Evolutionary conservation across 2,888 invertebrate genomes (phyloP).

Genomic region (Ernsta delagoae): DNA sequence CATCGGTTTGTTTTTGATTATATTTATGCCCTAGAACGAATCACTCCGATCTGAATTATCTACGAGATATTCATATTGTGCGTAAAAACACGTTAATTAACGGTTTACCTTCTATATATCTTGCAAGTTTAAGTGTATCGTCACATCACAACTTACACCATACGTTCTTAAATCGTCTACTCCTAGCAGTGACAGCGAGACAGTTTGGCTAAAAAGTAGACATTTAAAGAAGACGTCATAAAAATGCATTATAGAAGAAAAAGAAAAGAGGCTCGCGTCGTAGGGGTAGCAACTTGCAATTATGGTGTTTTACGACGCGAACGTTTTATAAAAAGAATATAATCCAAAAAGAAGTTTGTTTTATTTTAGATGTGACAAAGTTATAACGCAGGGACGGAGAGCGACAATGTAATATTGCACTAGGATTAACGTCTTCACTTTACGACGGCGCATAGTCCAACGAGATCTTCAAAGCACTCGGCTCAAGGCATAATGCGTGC

Average conservation of each 20-base stretch:
- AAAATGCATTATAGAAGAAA: slow-evolving; percentile 17
- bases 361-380: slow-evolving; percentile 25
- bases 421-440: slow-evolving; percentile 29
- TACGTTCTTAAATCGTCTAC: not conserved
- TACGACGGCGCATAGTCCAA: slow-evolving; percentile 24
- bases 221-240: slow-evolving; percentile 6
- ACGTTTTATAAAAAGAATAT: slow-evolving; percentile 19
- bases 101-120: no score
- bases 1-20: no score
- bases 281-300: slow-evolving; percentile 1
- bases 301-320: slow-evolving; percentile 25
- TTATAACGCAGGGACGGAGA: slow-evolving; percentile 15
- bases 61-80: no score
- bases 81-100: no score
- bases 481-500: slow-evolving; percentile 33
- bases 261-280: slow-evolving; percentile 14
- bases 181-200: not conserved
- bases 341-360: no score
- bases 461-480: slow-evolving; percentile 20
- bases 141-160: no score
- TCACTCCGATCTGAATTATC: no score
- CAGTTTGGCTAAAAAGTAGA: not conserved
- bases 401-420: slow-evolving; percentile 25
- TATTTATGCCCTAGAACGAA: no score
- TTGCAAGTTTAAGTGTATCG: no score